A percentile compares a stretch with the other conserved stretches of the same genome.
phyloP scores from a whole-genome alignment of 2,797 vertebrate species.

The Okamejei kenojei region DNA sequence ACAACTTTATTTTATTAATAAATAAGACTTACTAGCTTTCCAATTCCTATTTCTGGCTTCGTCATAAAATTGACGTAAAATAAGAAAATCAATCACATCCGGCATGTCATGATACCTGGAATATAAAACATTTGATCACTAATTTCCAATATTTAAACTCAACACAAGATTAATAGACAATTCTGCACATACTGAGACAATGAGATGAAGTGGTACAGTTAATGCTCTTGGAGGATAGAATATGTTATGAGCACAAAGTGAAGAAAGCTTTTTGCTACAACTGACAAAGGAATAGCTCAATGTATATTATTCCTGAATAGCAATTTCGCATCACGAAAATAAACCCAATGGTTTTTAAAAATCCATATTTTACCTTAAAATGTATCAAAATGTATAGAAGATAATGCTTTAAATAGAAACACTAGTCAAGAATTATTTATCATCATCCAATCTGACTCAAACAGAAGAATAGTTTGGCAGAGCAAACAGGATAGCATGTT shows the following conservation, averaged over 20 bases:
- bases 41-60: constrained; percentile 84
- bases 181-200: too few species aligned
- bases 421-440: neutral
- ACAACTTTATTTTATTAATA: neutral
- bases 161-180: too few species aligned
- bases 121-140: constrained; percentile 30
- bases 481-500: too few species aligned
- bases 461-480: too few species aligned
- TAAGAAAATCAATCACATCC: constrained; percentile 94
- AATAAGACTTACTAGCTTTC: constrained; percentile 73
- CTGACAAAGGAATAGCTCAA: neutral
- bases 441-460: neutral
- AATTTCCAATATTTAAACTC: neutral
- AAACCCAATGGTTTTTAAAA: neutral
- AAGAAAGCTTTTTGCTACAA: neutral
- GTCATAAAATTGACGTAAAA: constrained; percentile 85
- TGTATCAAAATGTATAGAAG: neutral
- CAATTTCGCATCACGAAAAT: neutral
- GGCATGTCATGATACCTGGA: constrained; percentile 96
- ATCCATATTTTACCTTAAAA: neutral
- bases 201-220: too few species aligned
- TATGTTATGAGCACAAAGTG: too few species aligned
- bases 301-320: neutral
- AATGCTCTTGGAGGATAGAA: too few species aligned
- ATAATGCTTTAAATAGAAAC: neutral